Base-by-base conservation (phyloP, 2,888 invertebrate species). In the Idaea dimidiata region DNA sequence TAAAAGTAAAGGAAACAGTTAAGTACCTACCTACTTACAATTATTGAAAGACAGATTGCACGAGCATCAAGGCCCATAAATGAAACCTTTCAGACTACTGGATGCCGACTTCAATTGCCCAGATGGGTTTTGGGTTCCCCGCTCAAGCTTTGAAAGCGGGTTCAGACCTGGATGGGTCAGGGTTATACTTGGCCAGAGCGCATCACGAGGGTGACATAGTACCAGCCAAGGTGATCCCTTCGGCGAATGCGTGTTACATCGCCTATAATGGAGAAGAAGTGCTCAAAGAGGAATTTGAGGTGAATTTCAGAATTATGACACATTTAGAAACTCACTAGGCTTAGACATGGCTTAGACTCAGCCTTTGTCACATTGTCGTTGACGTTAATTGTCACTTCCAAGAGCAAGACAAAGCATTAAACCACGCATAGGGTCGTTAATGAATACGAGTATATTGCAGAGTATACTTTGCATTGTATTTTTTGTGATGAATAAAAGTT, bases 171-270 rank as follows among this genome's bases (percentile, higher is more conserved):
- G 96, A 96, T 73, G 96, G 96, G 0, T 91, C 93, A 4, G 88
- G 93, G 58, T 96, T 97, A 74, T 97, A 94, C 81, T 95, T 96
- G 0, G 97, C 96, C 0, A 93, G 97, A 60, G 94, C 94, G 1
- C 93, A 86, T 63, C 94, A 95, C 74, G 92, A 93, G 62, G 95
- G 95, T 0, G 94, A 95, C 75, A 91, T 94, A 77, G 71, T 95
- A 0, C 95, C 95, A 0, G 95, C 95, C 0, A 95, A 95, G 84
- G 93, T 95, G 17, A 94, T 95, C 57, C 95, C 95, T 0, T 89
- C 92, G 16, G 94, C 93, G 79, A 86, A 93, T 59, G 94, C 94
- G 16, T 95, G 95, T 24, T 96, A 95, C 79, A 87, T 96, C 58
- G 84, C 93, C 6, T 93, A 93, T 71, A 89, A 83, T 3, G 95